Conservation (phyloP, 2,888 invertebrate genomes). For the Operophtera brumata region DNA sequence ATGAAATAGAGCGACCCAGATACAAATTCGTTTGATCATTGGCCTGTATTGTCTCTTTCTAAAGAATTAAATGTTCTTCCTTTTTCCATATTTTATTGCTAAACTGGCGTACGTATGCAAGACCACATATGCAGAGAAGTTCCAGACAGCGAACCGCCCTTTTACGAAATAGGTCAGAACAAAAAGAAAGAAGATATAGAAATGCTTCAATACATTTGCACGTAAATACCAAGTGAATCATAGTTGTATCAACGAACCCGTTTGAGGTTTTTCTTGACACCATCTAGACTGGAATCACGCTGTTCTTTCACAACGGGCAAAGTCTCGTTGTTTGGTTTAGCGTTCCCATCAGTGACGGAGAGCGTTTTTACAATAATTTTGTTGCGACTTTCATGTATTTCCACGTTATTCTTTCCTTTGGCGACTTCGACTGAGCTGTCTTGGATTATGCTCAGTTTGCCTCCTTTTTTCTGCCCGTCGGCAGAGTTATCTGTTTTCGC, state of each 20-base stretch:
- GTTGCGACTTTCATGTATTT: conserved; percentile 56
- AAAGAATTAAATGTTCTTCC: no score
- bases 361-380: conserved; percentile 43
- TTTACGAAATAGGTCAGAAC: conserved; percentile 9
- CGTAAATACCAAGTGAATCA: conserved; percentile 19
- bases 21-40: no score
- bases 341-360: conserved; percentile 23
- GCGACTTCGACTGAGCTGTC: conserved; percentile 31
- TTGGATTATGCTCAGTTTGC: conserved; percentile 22
- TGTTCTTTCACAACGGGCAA: conserved; percentile 30
- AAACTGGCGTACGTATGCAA: no score
- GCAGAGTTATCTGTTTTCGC: conserved; percentile 40
- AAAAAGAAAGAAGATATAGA: no score
- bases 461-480: background rate
- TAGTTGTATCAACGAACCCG: conserved; percentile 51
- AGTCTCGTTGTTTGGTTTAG: conserved; percentile 34
- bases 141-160: conserved; percentile 18
- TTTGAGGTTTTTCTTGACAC: conserved; percentile 60
- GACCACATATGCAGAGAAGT: background rate
- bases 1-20: no score
- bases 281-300: conserved; percentile 38
- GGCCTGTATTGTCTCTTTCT: no score
- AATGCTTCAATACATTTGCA: conserved; percentile 5
- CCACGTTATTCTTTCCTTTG: conserved; percentile 49
- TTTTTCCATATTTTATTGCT: no score